Base-by-base conservation (phyloP, 2,113 vertebrate genomes). In the Cebidichthys violaceus region DNA sequence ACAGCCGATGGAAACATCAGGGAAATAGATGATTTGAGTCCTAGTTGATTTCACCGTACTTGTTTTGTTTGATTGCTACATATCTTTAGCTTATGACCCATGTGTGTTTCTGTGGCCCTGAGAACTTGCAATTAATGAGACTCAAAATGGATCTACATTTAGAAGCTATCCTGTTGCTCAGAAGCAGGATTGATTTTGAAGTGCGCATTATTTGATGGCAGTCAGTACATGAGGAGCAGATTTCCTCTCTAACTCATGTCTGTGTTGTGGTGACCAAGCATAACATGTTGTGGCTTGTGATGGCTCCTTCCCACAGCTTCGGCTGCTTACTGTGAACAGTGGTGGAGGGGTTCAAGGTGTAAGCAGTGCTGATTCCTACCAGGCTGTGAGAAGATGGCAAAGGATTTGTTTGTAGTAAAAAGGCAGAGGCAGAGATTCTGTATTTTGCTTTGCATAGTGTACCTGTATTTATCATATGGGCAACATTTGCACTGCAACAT, bases 161-260 rank as follows among this genome's bases (percentile, higher is more conserved):
- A 69, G 50, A 47, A 84, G 66, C 67, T 70, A 39, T 64, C 47
- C 62, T 67, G 83, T 90, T 90, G 86, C 86, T 80, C 85, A 77
- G 80, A 79, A 86, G 83, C 75, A 80, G 83, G 85, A 90, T 90
- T 87, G 81, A 88, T 81, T 90, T 86, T 90, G 84, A 90, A 88
- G 86, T 83, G 82, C 62, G 79, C 85, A 77, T 37, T 81, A 77
- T 89, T 90, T 82, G n/a, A 76, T 83, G 14, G 47, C n/a, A n/a
- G 79, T 79, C 52, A 82, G 50, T 70, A 78, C 52, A 37, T 33
- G 73, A 43, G 55, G 54, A 62, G 2, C 29, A 61, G 81, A 81
- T 78, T 81, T 86, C 27, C 50, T 41, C 60, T 77, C 81, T 55
- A 31, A 80, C 69, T 86, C 27, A 2, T 74, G 54, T 75, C 79